Conservation (phyloP, 1,140 invertebrate genomes). For the Battus philenor region DNA sequence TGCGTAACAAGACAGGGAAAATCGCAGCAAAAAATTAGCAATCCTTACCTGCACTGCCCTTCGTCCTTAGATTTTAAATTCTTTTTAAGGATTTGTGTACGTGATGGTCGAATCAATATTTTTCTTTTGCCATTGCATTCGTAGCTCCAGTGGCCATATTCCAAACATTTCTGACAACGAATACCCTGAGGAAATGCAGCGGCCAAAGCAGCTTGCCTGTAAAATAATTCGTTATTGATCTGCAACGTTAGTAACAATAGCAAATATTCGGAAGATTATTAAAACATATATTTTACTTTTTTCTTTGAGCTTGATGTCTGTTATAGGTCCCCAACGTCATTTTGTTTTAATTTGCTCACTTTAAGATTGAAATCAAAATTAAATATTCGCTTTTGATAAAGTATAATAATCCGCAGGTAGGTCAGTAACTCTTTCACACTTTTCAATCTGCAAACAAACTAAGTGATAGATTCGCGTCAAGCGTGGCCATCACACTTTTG, state of each 20-base stretch:
- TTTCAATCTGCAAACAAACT: conserved; percentile 23
- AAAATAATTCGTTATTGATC: conserved; percentile 25
- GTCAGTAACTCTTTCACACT: conserved; percentile 12
- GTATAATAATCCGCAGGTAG: conserved; percentile 1
- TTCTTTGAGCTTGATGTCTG: conserved; percentile 58
- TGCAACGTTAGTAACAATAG: conserved; percentile 7
- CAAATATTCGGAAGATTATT: conserved; percentile 11
- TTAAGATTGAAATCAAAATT: conserved; percentile 10
- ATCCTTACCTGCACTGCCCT: conserved; percentile 57
- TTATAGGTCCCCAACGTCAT: conserved; percentile 69
- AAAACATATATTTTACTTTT: conserved; percentile 46
- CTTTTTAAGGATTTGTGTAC: conserved; percentile 88
- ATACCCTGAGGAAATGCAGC: conserved; percentile 81
- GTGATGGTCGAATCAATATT: conserved; percentile 87
- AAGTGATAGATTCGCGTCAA: conserved; percentile 28
- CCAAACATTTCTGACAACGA: conserved; percentile 93
- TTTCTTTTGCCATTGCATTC: conserved; percentile 95
- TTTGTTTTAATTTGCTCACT: conserved; percentile 18
- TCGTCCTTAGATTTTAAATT: conserved; percentile 77
- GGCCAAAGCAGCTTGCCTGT: conserved; percentile 74
- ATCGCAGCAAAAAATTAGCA: too few species aligned
- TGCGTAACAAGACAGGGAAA: too few species aligned
- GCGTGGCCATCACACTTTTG: conserved; percentile 29
- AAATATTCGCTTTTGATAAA: conserved; percentile 12
- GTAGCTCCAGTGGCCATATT: conserved; percentile 94